Evolutionary conservation across 2,113 vertebrate species (phyloP), one percentile per base, ranked within the genome.

Genomic region (Plestiodon gilberti): DNA sequence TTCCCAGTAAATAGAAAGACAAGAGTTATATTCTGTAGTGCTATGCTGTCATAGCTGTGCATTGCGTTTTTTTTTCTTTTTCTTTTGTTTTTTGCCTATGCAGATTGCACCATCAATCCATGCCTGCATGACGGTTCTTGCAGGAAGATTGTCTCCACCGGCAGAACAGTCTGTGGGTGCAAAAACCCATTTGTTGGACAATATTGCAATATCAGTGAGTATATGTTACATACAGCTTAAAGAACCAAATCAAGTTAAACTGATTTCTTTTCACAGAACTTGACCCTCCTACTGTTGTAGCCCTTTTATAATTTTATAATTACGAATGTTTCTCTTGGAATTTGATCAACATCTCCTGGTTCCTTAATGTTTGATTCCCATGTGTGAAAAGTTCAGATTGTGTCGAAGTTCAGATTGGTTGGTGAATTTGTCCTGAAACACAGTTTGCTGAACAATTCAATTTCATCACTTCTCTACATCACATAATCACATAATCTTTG

Each of bases 121-220:
- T 99, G 99, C 92, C 94, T 97, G 90, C 97, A 99, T 4, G 97
- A 95, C 1, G 97, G 97, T 65, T 92, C 95, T 79, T 99, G 99
- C 89, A 97, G 97, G 78, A 89, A 96, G 86, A 93, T 98, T 76
- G 64, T 85, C n/a, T 78, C 85, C 92, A 98, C 93, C 0, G 94
- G 96, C 38, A 93, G 95, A 89, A 95, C 89, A 0, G 94, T 98
- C 43, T 99, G 99, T 7, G 92, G 94, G 88, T 99, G 98, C 89
- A 96, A 94, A 33, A 38, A 25, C 0, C 94, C 93, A 84, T 96
- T 90, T n/a, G 90, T 90, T 0, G 98, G 98, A 3, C 95, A 94
- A 11, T 88, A 96, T 30, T 99, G 99, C 74, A 96, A 97, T 94
- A 91, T 99, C 0, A 96, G 99, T 99, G 95, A 98, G 98, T 95